phyloP scores from a whole-genome alignment of 1,140 invertebrate species.

The Drosophila azteca region DNA sequence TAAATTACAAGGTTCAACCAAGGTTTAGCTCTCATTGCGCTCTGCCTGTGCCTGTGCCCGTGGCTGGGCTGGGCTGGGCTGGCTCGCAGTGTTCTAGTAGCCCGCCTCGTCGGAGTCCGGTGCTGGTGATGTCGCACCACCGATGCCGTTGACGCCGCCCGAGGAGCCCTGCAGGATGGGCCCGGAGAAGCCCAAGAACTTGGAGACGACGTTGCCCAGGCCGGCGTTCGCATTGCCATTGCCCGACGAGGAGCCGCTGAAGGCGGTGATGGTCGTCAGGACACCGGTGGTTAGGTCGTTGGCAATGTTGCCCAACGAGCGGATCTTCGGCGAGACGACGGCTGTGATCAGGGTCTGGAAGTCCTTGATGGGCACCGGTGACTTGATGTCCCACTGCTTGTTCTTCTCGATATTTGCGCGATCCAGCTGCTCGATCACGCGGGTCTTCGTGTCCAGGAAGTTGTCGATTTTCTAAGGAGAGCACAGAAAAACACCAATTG shows the following conservation, averaged over 20 bases:
- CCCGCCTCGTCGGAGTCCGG: slow-evolving; percentile 80
- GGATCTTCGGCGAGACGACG: slow-evolving; percentile 86
- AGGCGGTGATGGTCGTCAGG: slow-evolving; percentile 82
- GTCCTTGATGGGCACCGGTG: slow-evolving; percentile 84
- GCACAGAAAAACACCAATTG: slow-evolving; percentile 11
- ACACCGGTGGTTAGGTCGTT: slow-evolving; percentile 85
- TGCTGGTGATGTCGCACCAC: slow-evolving; percentile 63
- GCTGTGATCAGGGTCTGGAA: slow-evolving; percentile 84
- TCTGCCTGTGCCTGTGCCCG: no score
- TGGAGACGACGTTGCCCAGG: slow-evolving; percentile 80
- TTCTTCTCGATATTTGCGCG: slow-evolving; percentile 89
- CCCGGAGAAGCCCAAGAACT: slow-evolving; percentile 81
- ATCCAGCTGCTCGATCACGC: slow-evolving; percentile 87
- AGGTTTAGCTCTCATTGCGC: slow-evolving; percentile 32
- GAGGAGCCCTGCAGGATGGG: slow-evolving; percentile 81
- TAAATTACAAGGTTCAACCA: slow-evolving; percentile 35
- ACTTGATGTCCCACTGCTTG: slow-evolving; percentile 88
- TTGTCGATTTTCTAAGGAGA: slow-evolving; percentile 89
- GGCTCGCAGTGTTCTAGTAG: slow-evolving; percentile 42
- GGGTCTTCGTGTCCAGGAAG: slow-evolving; percentile 90
- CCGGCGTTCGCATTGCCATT: slow-evolving; percentile 79
- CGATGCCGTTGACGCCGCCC: slow-evolving; percentile 58
- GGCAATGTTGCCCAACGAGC: slow-evolving; percentile 85
- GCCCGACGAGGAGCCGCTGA: slow-evolving; percentile 78
- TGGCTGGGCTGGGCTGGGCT: no score